phyloP scores from a whole-genome alignment of 2,888 invertebrate species.

The Spodoptera exigua region DNA sequence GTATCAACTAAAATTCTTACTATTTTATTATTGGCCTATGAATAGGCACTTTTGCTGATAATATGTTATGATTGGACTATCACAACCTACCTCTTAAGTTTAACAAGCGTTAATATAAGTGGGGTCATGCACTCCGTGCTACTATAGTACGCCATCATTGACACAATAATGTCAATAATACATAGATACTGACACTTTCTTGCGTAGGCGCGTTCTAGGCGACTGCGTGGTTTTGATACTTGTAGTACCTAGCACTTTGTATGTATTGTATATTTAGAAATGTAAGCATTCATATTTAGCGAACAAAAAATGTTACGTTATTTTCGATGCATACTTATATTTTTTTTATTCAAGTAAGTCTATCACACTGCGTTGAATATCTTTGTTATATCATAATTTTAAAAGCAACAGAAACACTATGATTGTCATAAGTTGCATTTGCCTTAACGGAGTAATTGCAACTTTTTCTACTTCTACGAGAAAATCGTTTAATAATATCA shows the following conservation, averaged over 20 bases:
- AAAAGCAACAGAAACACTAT: constrained; percentile 3
- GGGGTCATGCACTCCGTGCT: constrained; percentile 43
- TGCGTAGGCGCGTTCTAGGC: constrained; percentile 37
- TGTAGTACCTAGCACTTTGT: constrained; percentile 14
- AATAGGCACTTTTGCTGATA: constrained; percentile 1
- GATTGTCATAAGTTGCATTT: constrained; percentile 5
- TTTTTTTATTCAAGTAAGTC: too few relatives aligned
- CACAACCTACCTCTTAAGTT: constrained; percentile 10
- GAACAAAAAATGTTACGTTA: too few relatives aligned
- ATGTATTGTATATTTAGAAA: too few relatives aligned
- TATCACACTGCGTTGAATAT: too few relatives aligned
- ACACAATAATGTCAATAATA: constrained; percentile 54
- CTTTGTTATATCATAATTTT: too few relatives aligned
- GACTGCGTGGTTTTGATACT: constrained; percentile 50
- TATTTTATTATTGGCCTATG: too few relatives aligned
- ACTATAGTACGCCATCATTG: constrained; percentile 43
- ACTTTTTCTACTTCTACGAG: constrained; percentile 1
- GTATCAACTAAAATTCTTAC: too few relatives aligned
- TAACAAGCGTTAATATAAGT: constrained; percentile 24
- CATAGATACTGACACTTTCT: constrained; percentile 27
- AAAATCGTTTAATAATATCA: constrained; percentile 2
- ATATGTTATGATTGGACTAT: too few relatives aligned
- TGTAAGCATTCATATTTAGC: too few relatives aligned
- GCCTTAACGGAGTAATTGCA: constrained; percentile 5
- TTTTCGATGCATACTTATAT: too few relatives aligned